Conservation (phyloP, 1,140 invertebrate genomes). For the Hycleus phaleratus region DNA sequence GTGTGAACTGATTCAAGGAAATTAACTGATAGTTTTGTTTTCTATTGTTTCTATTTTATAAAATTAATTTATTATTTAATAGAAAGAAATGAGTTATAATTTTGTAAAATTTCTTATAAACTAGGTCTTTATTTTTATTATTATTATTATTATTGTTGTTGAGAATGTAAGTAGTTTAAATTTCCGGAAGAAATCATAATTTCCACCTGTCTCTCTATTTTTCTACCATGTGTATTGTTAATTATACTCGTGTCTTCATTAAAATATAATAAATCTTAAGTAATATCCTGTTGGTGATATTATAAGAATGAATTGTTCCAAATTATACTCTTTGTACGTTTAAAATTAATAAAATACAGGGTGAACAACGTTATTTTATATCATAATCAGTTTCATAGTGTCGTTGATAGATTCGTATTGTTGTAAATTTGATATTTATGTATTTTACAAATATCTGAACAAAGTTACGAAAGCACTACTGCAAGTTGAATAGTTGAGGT, state of each 20-base stretch:
- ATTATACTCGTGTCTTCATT: slow-evolving; percentile 15
- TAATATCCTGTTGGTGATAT: background rate
- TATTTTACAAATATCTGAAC: too few species aligned
- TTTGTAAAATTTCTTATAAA: slow-evolving; percentile 24
- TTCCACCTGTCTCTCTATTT: too few species aligned
- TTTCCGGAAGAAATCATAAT: too few species aligned
- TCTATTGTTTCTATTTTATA: background rate
- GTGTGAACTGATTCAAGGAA: slow-evolving; percentile 15
- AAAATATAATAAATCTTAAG: background rate
- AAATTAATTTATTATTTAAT: background rate
- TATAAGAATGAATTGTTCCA: background rate
- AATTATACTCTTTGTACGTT: background rate
- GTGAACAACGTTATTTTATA: too few species aligned
- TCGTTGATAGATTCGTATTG: too few species aligned
- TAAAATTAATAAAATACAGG: too few species aligned
- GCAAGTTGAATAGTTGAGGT: too few species aligned
- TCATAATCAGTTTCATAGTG: too few species aligned
- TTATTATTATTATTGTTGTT: background rate
- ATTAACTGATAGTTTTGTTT: slow-evolving; percentile 12
- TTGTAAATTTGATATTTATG: too few species aligned
- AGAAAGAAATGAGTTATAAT: slow-evolving; percentile 2
- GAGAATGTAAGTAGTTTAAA: too few species aligned
- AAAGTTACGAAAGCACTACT: too few species aligned
- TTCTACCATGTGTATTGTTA: slow-evolving; percentile 2
- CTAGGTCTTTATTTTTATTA: slow-evolving; percentile 9